Conservation (phyloP, 2,113 vertebrate species). For the Bungarus multicinctus region DNA sequence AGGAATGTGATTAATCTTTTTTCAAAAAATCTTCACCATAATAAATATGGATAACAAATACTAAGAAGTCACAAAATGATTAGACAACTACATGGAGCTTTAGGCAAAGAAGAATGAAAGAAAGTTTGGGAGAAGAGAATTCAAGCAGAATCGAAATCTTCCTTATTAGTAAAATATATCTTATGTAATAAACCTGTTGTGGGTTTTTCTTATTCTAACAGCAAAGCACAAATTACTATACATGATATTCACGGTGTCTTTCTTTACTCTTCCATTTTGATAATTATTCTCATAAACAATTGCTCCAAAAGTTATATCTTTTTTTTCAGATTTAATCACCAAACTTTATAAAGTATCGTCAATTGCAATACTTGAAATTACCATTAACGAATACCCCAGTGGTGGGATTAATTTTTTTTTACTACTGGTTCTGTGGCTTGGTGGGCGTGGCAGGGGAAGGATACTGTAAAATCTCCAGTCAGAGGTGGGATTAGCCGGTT, state of each 20-base stretch:
- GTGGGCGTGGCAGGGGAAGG: no score
- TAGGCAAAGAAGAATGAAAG: not conserved
- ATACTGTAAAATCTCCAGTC: no score
- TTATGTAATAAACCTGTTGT: not conserved
- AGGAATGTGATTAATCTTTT: not conserved
- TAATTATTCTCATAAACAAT: not conserved
- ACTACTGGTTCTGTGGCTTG: no score
- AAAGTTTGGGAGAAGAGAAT: not conserved
- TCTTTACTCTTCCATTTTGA: not conserved
- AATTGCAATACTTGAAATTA: not conserved
- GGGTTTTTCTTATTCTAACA: not conserved
- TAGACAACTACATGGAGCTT: not conserved
- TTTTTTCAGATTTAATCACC: not conserved
- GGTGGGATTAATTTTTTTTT: no score
- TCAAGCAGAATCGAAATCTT: not conserved
- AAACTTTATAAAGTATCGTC: not conserved
- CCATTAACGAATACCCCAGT: not conserved
- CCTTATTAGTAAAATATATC: not conserved
- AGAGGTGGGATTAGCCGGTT: no score
- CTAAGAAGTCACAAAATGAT: not conserved
- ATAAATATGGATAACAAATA: not conserved
- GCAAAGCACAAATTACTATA: not conserved
- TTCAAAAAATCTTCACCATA: not conserved
- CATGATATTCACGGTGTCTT: not conserved
- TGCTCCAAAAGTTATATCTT: not conserved